Evolutionary conservation across 2,888 invertebrate species (phyloP), one percentile per base, ranked within the genome.

Genomic region (Parnassius orleans): DNA sequence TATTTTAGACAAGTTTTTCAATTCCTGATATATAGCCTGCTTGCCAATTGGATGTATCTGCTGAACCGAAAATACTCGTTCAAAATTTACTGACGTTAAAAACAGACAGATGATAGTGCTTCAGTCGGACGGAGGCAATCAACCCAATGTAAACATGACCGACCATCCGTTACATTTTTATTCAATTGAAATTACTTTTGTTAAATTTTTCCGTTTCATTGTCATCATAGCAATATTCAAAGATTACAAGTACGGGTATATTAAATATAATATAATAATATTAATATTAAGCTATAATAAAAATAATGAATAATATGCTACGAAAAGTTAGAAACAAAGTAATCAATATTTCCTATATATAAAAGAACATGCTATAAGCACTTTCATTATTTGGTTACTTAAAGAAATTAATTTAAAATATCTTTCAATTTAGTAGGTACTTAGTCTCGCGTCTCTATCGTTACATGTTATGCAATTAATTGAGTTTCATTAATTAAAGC

Each of bases 41-140:
- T 12, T 9, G 9, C 14, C 33, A 84, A 89, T 88, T 87, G 86
- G 77, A 84, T 79, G 83, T 81, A 83, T 81, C 78, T 83, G 83
- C 71, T 80, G 81, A 82, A 84, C 83, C 84, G 85, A 83, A 87
- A 87, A 85, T 84, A 85, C 84, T 85, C 84, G 87, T 88, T 86
- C 79, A 83, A 87, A 88, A 87, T 87, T 86, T 86, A 87, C 87
- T 84, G 86, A 84, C 83, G 83, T 80, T 77, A 77, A 74, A 77
- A 84, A 84, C 80, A 80, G 80, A 77, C 75, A 51, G 72, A 58
- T 57, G 53, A 62, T 54, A 58, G 44, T 69, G 68, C 68, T 68
- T 70, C 75, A 70, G 69, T 76, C 73, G 74, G 74, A 76, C 78
- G 79, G 75, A 83, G 83, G 81, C 86, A 24, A 24, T 24, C 24